A percentile compares a stretch with the other conserved stretches of the same genome.
Evolutionary conservation across 2,888 invertebrate genomes (phyloP).

Genomic region (Bugula neritina): DNA sequence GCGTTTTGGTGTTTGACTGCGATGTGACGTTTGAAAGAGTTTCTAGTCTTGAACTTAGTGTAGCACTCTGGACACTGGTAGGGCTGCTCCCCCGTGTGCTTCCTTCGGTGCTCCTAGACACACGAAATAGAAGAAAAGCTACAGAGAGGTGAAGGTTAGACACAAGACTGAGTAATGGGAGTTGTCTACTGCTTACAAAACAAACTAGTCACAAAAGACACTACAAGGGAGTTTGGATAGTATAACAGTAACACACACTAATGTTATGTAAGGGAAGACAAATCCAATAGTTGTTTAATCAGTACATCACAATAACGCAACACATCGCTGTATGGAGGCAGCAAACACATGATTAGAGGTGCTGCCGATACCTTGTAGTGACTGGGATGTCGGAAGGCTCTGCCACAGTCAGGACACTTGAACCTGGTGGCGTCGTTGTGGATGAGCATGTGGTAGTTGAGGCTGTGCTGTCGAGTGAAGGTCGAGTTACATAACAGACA

Average conservation of each 20-base stretch:
- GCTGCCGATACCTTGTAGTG: constrained; percentile 56
- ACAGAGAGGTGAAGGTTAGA: too few relatives aligned
- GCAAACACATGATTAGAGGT: too few relatives aligned
- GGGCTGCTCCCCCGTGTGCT: constrained; percentile 55
- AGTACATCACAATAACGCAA: too few relatives aligned
- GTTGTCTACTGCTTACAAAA: too few relatives aligned
- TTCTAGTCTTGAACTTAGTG: constrained; percentile 59
- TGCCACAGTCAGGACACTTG: constrained; percentile 59
- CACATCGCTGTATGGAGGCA: too few relatives aligned
- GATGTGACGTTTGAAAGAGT: constrained; percentile 61
- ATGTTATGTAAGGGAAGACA: too few relatives aligned
- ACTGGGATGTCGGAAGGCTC: constrained; percentile 61
- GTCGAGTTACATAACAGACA: constrained; percentile 60
- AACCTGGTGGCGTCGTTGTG: constrained; percentile 61
- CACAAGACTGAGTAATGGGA: too few relatives aligned
- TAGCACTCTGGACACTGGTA: constrained; percentile 47
- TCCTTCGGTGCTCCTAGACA: constrained; percentile 56
- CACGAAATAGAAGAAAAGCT: too few relatives aligned
- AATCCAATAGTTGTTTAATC: too few relatives aligned
- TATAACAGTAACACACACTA: too few relatives aligned
- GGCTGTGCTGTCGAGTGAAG: constrained; percentile 60
- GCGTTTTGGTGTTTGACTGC: constrained; percentile 56
- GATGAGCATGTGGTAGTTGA: constrained; percentile 62
- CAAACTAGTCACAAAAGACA: too few relatives aligned
- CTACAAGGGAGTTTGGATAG: too few relatives aligned